A percentile compares a stretch with the other conserved stretches of the same genome.
Evolutionary conservation across 2,888 invertebrate species (phyloP).

Genomic region (Tetanocera ferruginea): DNA sequence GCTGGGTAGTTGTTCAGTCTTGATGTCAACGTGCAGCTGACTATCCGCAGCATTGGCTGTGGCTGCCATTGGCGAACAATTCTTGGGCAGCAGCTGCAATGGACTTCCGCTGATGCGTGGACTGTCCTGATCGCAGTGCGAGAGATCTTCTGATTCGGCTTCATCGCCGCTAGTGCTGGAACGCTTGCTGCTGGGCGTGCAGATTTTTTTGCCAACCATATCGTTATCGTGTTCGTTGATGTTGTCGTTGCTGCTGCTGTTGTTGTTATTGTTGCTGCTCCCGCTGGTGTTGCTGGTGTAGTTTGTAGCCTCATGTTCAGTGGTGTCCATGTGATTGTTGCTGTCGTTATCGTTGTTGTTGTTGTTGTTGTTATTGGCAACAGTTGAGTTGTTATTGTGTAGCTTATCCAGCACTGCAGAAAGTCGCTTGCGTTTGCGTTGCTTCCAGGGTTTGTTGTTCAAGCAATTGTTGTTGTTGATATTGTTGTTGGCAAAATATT

Average conservation of each 20-base stretch:
- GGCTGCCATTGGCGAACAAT: conserved; percentile 38
- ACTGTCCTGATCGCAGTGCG: conserved; percentile 58
- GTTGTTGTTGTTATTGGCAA: conserved; percentile 67
- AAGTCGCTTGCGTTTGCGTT: conserved; percentile 82
- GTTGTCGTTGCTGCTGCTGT: conserved; percentile 54
- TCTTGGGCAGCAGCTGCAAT: conserved; percentile 55
- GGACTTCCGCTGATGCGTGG: conserved; percentile 68
- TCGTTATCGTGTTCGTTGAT: conserved; percentile 15
- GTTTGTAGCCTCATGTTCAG: conserved; percentile 41
- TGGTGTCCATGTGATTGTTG: conserved; percentile 49
- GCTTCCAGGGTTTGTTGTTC: conserved; percentile 72
- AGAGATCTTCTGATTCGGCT: conserved; percentile 58
- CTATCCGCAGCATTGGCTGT: conserved; percentile 55
- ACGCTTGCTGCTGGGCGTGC: conserved; percentile 47
- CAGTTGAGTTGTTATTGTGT: conserved; percentile 71
- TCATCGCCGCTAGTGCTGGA: conserved; percentile 60
- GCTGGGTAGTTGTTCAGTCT: conserved; percentile 67
- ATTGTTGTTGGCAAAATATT: conserved; percentile 40
- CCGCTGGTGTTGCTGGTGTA: conserved; percentile 47
- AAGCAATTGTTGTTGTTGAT: conserved; percentile 44
- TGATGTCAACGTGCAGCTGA: conserved; percentile 68
- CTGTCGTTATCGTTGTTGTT: conserved; percentile 43
- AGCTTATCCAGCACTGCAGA: conserved; percentile 86
- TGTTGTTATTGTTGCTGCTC: conserved; percentile 73
- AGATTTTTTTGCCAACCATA: conserved; percentile 29